phyloP scores from a whole-genome alignment of 2,888 invertebrate genomes.

The Arenicola marina region DNA sequence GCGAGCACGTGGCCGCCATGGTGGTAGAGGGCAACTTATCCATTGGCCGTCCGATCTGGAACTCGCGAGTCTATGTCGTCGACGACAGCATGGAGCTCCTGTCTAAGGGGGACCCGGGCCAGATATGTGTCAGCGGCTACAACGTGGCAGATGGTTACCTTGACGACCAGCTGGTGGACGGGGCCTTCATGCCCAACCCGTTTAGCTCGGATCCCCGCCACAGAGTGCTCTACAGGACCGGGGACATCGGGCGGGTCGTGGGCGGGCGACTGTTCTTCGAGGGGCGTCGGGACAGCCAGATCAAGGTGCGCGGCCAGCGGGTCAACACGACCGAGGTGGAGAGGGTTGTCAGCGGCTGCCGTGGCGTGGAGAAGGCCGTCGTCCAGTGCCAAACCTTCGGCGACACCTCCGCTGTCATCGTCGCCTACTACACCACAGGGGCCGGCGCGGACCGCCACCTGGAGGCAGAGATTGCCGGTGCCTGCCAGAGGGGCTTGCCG shows the following conservation, averaged over 20 bases:
- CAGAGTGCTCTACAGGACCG: constrained; percentile 75
- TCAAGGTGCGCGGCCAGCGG: constrained; percentile 57
- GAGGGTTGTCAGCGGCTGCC: constrained; percentile 14
- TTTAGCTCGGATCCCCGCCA: constrained; percentile 66
- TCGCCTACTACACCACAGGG: constrained; percentile 23
- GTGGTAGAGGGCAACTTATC: constrained; percentile 69
- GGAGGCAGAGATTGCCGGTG: constrained; percentile 10
- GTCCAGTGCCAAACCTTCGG: constrained; percentile 75
- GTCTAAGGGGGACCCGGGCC: constrained; percentile 70
- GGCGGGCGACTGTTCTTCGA: constrained; percentile 72
- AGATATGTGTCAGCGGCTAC: constrained; percentile 77
- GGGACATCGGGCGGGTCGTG: constrained; percentile 77
- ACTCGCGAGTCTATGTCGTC: constrained; percentile 78
- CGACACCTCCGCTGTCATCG: constrained; percentile 22
- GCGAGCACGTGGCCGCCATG: constrained; percentile 38
- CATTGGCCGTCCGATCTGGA: constrained; percentile 82
- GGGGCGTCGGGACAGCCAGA: constrained; percentile 66
- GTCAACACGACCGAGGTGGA: constrained; percentile 85
- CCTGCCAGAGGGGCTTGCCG: constrained; percentile 63
- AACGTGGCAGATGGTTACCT: constrained; percentile 79
- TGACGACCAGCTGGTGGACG: constrained; percentile 63
- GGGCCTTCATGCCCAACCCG: constrained; percentile 62
- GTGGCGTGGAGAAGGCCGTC: constrained; percentile 74
- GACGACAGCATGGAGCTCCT: constrained; percentile 74
- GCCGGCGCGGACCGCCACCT: background rate